Percentiles rank a stretch among this genome's conserved stretches.
phyloP scores from a whole-genome alignment of 64 coral and sea anemone species.

The Pocillopora verrucosa region DNA sequence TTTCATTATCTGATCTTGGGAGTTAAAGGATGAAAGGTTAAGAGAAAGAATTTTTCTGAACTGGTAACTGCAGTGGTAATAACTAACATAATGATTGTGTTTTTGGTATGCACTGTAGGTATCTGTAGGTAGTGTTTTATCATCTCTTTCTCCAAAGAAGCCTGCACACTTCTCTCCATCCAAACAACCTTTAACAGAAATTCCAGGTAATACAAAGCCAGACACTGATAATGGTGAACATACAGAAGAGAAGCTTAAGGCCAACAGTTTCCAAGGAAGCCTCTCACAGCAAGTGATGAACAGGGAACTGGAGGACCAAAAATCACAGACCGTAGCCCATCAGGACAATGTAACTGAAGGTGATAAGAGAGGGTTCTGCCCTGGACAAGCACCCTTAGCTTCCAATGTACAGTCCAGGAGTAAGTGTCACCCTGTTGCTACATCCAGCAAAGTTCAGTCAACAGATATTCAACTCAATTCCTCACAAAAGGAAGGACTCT shows the following conservation, averaged over 20 bases:
- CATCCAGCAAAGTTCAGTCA: background rate
- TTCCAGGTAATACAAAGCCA: constrained; percentile 21
- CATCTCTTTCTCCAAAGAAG: background rate
- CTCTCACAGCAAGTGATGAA: background rate
- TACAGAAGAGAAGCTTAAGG: background rate
- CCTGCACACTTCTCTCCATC: background rate
- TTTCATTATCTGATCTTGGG: too few relatives aligned
- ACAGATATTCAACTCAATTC: background rate
- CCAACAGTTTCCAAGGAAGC: background rate
- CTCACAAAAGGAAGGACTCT: background rate
- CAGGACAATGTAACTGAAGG: background rate
- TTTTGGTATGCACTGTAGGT: background rate
- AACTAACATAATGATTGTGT: background rate
- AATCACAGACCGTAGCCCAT: background rate
- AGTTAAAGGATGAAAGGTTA: too few relatives aligned
- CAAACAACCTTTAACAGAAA: background rate
- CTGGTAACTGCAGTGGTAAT: background rate
- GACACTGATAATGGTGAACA: background rate
- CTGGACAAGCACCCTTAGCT: background rate
- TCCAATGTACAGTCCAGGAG: background rate
- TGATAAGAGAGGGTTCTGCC: background rate
- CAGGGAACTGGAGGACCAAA: background rate
- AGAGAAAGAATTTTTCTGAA: too few relatives aligned
- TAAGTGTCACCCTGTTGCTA: background rate
- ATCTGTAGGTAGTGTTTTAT: background rate